These are phyloP conservation scores for Chrysolina oricalcia DNA, from an alignment of 2,888 invertebrate species.

Conservation along the genomic window DNA sequence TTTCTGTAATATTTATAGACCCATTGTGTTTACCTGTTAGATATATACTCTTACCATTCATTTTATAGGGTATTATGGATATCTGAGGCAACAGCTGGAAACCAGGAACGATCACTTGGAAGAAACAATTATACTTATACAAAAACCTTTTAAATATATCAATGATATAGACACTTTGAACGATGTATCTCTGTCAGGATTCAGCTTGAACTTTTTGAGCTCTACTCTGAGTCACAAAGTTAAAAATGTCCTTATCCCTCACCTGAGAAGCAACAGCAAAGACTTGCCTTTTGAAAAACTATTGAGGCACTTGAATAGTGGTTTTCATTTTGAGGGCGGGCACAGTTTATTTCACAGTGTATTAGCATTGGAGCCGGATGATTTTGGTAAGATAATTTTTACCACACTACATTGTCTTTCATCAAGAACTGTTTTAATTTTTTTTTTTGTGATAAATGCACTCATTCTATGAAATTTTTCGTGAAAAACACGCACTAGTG, in stretches of 20 bases:
- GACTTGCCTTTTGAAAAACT: constrained; percentile 71
- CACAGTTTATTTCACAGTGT: constrained; percentile 80
- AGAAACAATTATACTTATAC: constrained; percentile 83
- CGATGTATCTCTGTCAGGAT: constrained; percentile 74
- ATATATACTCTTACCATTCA: neutral
- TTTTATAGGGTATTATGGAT: constrained; percentile 81
- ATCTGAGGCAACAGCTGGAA: constrained; percentile 82
- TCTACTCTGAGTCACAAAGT: constrained; percentile 80
- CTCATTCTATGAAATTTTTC: no score
- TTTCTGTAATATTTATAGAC: constrained; percentile 14
- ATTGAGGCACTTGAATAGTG: constrained; percentile 66
- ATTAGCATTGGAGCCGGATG: constrained; percentile 78
- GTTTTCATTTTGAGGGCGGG: constrained; percentile 70
- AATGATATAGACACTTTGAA: constrained; percentile 70
- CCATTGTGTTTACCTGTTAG: neutral
- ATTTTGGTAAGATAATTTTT: constrained; percentile 75
- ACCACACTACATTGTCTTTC: no score
- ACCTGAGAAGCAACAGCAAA: constrained; percentile 72
- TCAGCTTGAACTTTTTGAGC: constrained; percentile 80
- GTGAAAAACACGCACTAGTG: no score
- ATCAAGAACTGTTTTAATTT: no score
- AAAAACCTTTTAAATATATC: constrained; percentile 81
- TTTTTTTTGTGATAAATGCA: no score
- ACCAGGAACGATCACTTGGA: constrained; percentile 74
- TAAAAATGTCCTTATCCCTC: constrained; percentile 81